phyloP scores from a whole-genome alignment of 53 echinoderm and acorn worm genomes.

The Stichopus horrens region DNA sequence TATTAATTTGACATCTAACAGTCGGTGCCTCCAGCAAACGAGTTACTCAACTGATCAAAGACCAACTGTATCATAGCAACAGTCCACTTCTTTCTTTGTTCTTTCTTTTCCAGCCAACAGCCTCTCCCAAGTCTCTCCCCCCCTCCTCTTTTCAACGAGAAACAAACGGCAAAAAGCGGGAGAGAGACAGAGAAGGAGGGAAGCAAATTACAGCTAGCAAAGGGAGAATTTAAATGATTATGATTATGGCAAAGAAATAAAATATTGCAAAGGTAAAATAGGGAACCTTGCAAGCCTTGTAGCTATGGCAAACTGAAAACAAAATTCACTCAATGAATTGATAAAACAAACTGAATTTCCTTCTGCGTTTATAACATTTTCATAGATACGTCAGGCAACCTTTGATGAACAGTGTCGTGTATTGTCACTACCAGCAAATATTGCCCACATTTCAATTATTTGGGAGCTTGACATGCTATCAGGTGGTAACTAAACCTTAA shows the following conservation, averaged over 20 bases:
- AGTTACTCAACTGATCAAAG: constrained; percentile 16
- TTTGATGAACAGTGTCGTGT: no score
- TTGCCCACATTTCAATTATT: no score
- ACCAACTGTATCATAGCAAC: constrained; percentile 32
- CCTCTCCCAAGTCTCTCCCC: no score
- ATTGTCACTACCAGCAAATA: no score
- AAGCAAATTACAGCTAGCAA: not conserved
- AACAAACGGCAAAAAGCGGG: no score
- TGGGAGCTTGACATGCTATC: no score
- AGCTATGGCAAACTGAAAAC: not conserved
- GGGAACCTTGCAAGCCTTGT: not conserved
- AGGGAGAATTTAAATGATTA: not conserved
- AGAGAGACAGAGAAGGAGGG: no score
- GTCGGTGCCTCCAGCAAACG: constrained; percentile 16
- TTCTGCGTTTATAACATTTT: not conserved
- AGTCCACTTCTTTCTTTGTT: not conserved
- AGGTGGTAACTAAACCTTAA: no score
- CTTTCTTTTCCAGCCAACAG: not conserved
- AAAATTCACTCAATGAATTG: not conserved
- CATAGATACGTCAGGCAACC: no score
- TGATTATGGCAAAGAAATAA: not conserved
- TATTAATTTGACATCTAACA: constrained; percentile 35
- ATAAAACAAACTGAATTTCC: not conserved
- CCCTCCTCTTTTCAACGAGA: no score
- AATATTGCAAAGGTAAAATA: not conserved